A percentile compares a stretch with the other conserved stretches of the same genome.
Conservation (phyloP, 2,113 vertebrate species). For the Pholis gunnellus region DNA sequence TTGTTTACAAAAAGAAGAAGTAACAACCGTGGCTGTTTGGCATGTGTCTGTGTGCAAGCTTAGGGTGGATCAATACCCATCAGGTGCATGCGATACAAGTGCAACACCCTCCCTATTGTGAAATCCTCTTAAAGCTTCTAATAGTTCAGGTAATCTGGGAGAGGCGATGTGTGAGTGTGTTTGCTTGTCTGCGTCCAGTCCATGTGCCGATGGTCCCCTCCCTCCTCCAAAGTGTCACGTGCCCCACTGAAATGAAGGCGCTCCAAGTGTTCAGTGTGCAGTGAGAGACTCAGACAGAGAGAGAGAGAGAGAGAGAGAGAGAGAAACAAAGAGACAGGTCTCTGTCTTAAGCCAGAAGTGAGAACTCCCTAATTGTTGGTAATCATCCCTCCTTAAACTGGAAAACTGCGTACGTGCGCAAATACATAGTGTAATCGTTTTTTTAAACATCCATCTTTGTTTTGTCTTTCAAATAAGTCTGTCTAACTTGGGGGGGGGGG, state of each 20-base stretch:
- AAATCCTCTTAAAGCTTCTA: conserved; percentile 76
- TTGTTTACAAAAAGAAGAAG: conserved; percentile 35
- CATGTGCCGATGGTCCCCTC: conserved; percentile 64
- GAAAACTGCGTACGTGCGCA: background rate
- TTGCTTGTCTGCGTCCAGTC: conserved; percentile 47
- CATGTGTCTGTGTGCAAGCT: conserved; percentile 41
- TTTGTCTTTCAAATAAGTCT: background rate
- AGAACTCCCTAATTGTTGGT: background rate
- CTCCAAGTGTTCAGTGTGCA: conserved; percentile 21
- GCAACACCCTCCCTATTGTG: conserved; percentile 51
- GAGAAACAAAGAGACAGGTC: background rate
- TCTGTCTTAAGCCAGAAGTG: background rate
- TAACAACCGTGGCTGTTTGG: conserved; percentile 17
- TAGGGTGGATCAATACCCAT: conserved; percentile 71
- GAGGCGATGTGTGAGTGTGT: conserved; percentile 44
- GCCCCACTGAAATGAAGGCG: background rate
- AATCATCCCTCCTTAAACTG: no score
- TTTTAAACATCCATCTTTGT: background rate
- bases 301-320: background rate
- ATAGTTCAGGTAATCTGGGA: conserved; percentile 74
- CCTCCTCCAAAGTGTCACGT: conserved; percentile 57
- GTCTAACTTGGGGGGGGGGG: background rate
- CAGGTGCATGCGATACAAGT: conserved; percentile 73
- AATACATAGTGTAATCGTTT: background rate
- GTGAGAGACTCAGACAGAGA: background rate